A percentile compares a stretch with the other conserved stretches of the same genome.
These are phyloP conservation scores for Coranthus polyacanthus DNA, from an alignment of 2,797 vertebrate species.

Conservation along the genomic window DNA sequence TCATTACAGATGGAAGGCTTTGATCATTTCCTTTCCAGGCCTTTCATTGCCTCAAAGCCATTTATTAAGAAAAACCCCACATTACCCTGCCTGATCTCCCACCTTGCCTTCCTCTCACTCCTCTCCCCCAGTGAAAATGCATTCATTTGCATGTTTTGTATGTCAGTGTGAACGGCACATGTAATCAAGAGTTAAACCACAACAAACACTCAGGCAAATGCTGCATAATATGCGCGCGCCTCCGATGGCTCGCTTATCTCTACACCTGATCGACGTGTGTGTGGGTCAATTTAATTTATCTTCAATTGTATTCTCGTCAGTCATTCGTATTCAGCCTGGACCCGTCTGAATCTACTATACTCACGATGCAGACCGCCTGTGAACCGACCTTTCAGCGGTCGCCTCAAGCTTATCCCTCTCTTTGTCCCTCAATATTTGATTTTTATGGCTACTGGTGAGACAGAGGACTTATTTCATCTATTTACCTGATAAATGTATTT, in stretches of 20 bases:
- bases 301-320: neutral
- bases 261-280: slow-evolving; percentile 43
- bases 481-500: too few relatives aligned
- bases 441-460: too few relatives aligned
- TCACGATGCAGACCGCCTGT: too few relatives aligned
- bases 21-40: slow-evolving; percentile 57
- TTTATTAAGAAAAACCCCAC: slow-evolving; percentile 67
- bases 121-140: slow-evolving; percentile 10
- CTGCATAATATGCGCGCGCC: slow-evolving; percentile 11
- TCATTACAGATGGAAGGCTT: slow-evolving; percentile 73
- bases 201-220: slow-evolving; percentile 10
- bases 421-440: too few relatives aligned
- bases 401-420: too few relatives aligned
- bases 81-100: slow-evolving; percentile 8
- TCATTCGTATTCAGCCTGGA: neutral
- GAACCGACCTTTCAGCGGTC: too few relatives aligned
- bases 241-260: slow-evolving; percentile 25
- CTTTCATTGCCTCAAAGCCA: slow-evolving; percentile 67
- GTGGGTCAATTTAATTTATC: slow-evolving; percentile 48
- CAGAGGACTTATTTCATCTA: too few relatives aligned
- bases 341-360: neutral
- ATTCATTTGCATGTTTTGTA: slow-evolving; percentile 55
- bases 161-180: slow-evolving; percentile 37
- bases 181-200: slow-evolving; percentile 36
- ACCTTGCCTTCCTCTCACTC: neutral